Percentiles rank a stretch among this genome's conserved stretches.
These are phyloP conservation scores for Orientallactaga bullata DNA, from an alignment of 2,113 vertebrate genomes.

Conservation along the genomic window DNA sequence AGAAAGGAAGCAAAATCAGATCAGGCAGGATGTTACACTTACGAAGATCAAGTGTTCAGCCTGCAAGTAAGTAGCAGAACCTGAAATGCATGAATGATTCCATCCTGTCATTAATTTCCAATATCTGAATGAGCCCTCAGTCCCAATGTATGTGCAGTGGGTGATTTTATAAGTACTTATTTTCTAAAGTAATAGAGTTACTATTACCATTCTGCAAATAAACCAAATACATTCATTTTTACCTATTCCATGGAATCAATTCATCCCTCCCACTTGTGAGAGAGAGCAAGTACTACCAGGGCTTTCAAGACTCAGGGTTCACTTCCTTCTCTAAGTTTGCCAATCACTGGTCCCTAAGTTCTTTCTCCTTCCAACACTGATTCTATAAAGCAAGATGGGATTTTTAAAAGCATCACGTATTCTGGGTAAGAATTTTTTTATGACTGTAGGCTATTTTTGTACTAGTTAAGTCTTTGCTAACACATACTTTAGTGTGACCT, in stretches of 20 bases:
- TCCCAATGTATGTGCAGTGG: neutral
- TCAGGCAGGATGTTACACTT: conserved; percentile 76
- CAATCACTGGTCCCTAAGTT: too few species aligned
- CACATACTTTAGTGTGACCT: neutral
- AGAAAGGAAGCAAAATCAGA: conserved; percentile 77
- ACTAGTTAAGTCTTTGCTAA: neutral
- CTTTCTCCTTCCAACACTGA: neutral
- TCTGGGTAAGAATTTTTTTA: neutral
- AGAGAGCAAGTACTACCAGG: neutral
- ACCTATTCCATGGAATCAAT: neutral
- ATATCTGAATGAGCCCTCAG: neutral
- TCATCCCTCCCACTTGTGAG: neutral
- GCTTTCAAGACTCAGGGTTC: neutral
- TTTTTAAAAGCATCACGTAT: neutral
- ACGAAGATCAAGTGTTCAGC: conserved; percentile 45
- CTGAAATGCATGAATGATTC: neutral
- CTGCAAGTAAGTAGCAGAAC: neutral
- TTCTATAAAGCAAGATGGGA: neutral
- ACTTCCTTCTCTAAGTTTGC: neutral
- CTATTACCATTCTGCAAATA: neutral
- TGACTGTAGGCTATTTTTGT: neutral
- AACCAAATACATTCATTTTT: neutral
- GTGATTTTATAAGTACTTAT: neutral
- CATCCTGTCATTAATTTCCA: neutral
- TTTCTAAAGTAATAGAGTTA: neutral